Percentiles rank a stretch among this genome's conserved stretches.
Conservation (phyloP, 2,113 vertebrate species). For the Oplegnathus fasciatus region DNA sequence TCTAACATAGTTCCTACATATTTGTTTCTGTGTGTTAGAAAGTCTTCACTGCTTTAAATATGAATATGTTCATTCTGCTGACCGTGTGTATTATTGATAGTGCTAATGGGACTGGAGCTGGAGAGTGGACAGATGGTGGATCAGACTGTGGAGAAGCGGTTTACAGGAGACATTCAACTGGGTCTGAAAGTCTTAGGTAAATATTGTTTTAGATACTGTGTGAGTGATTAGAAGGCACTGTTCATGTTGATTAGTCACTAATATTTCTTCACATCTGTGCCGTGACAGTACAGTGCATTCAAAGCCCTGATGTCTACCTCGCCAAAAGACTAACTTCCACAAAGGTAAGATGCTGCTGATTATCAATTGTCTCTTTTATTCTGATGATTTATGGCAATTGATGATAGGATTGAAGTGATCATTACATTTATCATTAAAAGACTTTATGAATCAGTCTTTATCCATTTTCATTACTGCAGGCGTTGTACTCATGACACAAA, state of each 20-base stretch:
- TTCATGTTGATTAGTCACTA: background rate
- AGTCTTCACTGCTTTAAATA: background rate
- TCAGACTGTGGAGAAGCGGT: slow-evolving; percentile 71
- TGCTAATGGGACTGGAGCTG: slow-evolving; percentile 75
- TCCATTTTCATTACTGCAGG: background rate
- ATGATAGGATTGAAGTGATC: background rate
- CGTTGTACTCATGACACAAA: background rate
- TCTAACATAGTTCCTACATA: background rate
- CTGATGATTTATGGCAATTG: background rate
- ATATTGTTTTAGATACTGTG: background rate
- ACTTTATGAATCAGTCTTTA: background rate
- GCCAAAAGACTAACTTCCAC: slow-evolving; percentile 71
- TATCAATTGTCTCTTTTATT: background rate
- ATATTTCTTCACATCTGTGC: slow-evolving; percentile 16
- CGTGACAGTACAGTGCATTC: slow-evolving; percentile 74
- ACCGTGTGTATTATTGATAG: slow-evolving; percentile 41
- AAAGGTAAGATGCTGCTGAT: slow-evolving; percentile 72
- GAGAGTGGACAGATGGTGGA: slow-evolving; percentile 51
- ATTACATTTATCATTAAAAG: background rate
- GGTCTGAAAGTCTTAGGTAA: slow-evolving; percentile 79
- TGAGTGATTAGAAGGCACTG: background rate
- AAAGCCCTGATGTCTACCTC: slow-evolving; percentile 70
- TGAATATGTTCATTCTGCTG: background rate
- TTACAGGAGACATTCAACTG: slow-evolving; percentile 75
- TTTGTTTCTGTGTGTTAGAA: background rate